These are phyloP conservation scores for Cladorhizidae sp. DNA, from an alignment of 37 sponge, comb jelly and placozoan genomes.

Conservation along the genomic window DNA sequence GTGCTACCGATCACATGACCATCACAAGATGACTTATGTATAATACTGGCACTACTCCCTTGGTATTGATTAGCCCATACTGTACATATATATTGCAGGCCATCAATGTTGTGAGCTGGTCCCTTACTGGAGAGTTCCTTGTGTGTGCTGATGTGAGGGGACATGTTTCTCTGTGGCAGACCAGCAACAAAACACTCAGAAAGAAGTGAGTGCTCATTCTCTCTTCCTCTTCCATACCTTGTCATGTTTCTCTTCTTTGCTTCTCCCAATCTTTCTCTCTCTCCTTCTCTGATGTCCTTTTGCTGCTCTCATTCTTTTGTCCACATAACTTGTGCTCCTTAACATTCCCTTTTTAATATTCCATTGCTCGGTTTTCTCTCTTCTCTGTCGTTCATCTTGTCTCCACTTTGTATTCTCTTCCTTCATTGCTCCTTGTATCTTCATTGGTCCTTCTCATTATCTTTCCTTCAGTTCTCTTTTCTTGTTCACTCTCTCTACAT, in stretches of 20 bases:
- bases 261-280: neutral
- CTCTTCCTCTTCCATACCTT: neutral
- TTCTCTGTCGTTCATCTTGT: too few relatives aligned
- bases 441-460: too few relatives aligned
- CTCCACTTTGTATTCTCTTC: too few relatives aligned
- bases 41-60: neutral
- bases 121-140: constrained; percentile 46
- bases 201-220: constrained; percentile 6
- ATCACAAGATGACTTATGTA: neutral
- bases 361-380: too few relatives aligned
- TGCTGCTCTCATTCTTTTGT: neutral
- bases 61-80: neutral
- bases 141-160: constrained; percentile 63
- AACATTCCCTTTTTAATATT: too few relatives aligned
- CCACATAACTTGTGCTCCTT: too few relatives aligned
- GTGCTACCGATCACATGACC: neutral
- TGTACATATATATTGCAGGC: constrained; percentile 21
- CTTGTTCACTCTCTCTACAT: too few relatives aligned
- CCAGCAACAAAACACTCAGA: neutral
- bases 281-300: neutral
- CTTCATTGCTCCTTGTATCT: too few relatives aligned
- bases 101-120: constrained; percentile 65
- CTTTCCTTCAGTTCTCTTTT: too few relatives aligned
- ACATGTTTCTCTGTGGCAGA: constrained; percentile 40
- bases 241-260: too few relatives aligned